Base-by-base conservation (phyloP, 2,888 invertebrate genomes). In the Drosophila acutilabella region DNA sequence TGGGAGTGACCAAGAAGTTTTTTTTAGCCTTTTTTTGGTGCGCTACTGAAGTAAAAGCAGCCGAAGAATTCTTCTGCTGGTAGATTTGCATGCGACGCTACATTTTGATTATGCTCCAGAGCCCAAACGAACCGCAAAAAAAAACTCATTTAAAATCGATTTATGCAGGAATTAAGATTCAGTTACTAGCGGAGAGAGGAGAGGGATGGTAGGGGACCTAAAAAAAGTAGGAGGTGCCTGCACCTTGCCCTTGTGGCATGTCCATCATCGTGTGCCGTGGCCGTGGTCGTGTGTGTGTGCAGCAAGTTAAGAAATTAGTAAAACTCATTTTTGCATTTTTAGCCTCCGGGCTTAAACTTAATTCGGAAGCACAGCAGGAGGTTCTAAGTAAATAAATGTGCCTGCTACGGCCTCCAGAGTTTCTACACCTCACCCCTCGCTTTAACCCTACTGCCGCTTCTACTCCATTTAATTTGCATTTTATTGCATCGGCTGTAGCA, bases 281-380 rank as follows among this genome's bases (percentile, higher is more conserved):
- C 64, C 66, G 65, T 18, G 13, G 13, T 42, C 51, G 56, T 78
- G 30, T 30, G 30, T 30, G 30, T 30, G 30, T 71, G 56, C 71
- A 75, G 81, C 83, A 91, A 84, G 88, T 86, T 88, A 90, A 90
- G 90, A 92, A 92, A 92, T 92, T 91, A 91, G 91, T 88, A 91
- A 92, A 92, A 92, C 91, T 91, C 92, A 92, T 92, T 92, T 76
- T 92, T 90, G 94, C 88, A 94, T 94, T 84, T 88, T 94, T 94
- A 94, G 94, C 94, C 94, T 93, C 93, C 93, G 94, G 94, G 94
- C 94, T 94, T 94, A 94, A 94, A 94, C 94, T 94, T 94, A 94
- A 94, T 94, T 94, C 94, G 94, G 94, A 94, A 94, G 94, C 94
- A 93, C 94, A 94, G 94, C 94, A 94, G 94, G 94, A 93, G 94